phyloP scores from a whole-genome alignment of 2,797 vertebrate species.

The Fistularia tabacaria region DNA sequence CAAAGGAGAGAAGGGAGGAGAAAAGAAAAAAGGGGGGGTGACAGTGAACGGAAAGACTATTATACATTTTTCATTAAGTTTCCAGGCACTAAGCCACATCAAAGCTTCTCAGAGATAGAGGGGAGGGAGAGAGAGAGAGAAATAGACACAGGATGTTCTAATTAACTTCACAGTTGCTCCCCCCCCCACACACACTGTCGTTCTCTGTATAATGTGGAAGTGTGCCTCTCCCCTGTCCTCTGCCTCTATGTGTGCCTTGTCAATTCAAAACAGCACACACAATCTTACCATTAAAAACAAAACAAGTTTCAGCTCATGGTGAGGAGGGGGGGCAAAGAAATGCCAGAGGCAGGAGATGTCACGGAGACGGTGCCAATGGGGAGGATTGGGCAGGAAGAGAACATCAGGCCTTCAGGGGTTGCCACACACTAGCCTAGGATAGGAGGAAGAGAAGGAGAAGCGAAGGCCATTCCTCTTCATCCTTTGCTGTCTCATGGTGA shows the following conservation, averaged over 20 bases:
- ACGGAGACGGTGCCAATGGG: conserved; percentile 2
- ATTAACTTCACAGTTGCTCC: conserved; percentile 77
- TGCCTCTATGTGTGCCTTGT: conserved; percentile 56
- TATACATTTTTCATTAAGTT: conserved; percentile 85
- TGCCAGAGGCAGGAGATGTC: not conserved
- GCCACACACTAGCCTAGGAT: conserved; percentile 41
- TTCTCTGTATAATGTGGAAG: conserved; percentile 40
- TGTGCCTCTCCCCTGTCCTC: conserved; percentile 49
- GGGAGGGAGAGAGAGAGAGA: conserved; percentile 34
- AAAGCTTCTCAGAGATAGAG: conserved; percentile 72
- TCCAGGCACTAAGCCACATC: conserved; percentile 80
- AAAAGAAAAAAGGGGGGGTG: conserved; percentile 33
- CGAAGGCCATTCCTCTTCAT: conserved; percentile 28
- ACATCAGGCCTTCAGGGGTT: conserved; percentile 55
- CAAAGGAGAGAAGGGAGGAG: conserved; percentile 16
- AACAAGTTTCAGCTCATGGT: conserved; percentile 19
- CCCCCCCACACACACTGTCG: conserved; percentile 28
- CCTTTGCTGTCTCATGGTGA: conserved; percentile 31
- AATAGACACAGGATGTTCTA: conserved; percentile 78
- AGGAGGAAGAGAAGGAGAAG: conserved; percentile 17
- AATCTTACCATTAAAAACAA: conserved; percentile 5
- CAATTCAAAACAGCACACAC: conserved; percentile 57
- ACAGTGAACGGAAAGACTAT: conserved; percentile 69
- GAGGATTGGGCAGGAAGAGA: conserved; percentile 15
- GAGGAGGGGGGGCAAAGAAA: conserved; percentile 40